Conservation (phyloP, 2,113 vertebrate genomes). For the Nothobranchius furzeri region DNA sequence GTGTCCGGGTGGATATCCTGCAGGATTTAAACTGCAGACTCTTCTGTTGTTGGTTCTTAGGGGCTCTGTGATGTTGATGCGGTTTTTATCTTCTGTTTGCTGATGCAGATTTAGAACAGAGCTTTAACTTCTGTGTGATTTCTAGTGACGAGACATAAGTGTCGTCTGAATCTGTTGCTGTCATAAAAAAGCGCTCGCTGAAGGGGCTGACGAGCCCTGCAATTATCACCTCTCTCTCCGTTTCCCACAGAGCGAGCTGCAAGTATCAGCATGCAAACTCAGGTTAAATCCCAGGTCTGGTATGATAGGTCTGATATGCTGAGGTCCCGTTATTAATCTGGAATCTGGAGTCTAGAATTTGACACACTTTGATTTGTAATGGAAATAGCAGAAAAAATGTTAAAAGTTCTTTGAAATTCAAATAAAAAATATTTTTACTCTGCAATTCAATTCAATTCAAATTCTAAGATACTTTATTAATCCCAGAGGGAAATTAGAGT, state of each 20-base stretch:
- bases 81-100: background rate
- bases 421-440: no score
- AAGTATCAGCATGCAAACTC: slow-evolving; percentile 17
- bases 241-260: slow-evolving; percentile 6
- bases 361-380: background rate
- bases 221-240: slow-evolving; percentile 37
- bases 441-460: no score
- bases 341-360: background rate
- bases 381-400: background rate
- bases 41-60: background rate
- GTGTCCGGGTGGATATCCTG: no score
- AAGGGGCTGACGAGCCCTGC: slow-evolving; percentile 3
- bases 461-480: no score
- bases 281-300: background rate
- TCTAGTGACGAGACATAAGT: slow-evolving; percentile 7
- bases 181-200: slow-evolving; percentile 6
- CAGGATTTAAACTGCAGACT: background rate
- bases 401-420: no score
- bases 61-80: background rate
- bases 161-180: slow-evolving; percentile 15
- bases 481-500: no score
- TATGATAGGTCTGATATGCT: no score
- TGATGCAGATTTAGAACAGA: background rate
- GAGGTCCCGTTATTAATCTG: no score
- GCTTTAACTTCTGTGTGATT: background rate